A percentile compares a stretch with the other conserved stretches of the same genome.
Conservation (phyloP, 2,888 invertebrate species). For the Drosophila paramelanica region DNA sequence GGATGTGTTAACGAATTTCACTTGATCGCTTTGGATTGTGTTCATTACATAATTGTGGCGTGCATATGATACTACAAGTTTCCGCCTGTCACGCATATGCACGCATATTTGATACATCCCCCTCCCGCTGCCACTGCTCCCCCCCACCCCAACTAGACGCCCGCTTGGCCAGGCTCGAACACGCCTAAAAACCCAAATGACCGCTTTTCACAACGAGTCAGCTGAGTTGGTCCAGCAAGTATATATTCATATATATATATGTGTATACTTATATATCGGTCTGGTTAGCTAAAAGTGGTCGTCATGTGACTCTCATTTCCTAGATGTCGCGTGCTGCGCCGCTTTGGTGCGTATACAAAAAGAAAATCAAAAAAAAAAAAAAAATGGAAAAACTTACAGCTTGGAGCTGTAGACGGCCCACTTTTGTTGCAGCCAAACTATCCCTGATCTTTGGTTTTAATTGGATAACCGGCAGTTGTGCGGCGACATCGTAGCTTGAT, state of each 20-base stretch:
- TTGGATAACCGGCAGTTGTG: conserved; percentile 75
- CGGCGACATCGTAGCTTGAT: conserved; percentile 22
- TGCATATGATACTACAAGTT: conserved; percentile 79
- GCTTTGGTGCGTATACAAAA: conserved; percentile 38
- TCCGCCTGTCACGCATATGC: conserved; percentile 77
- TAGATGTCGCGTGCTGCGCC: conserved; percentile 74
- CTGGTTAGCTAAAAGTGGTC: conserved; percentile 43
- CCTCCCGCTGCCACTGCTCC: neutral
- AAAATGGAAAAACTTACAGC: conserved; percentile 12
- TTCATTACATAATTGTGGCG: conserved; percentile 74
- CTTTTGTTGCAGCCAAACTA: conserved; percentile 55
- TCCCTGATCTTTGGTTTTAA: conserved; percentile 79
- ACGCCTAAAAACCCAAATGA: conserved; percentile 71
- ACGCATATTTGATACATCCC: conserved; percentile 36
- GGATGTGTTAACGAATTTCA: conserved; percentile 28
- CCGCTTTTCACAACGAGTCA: conserved; percentile 78
- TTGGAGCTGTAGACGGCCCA: conserved; percentile 51
- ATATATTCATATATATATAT: conserved; percentile 4
- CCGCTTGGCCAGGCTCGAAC: conserved; percentile 19
- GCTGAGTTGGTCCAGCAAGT: conserved; percentile 55
- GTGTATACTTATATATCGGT: conserved; percentile 4
- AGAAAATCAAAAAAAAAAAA: neutral
- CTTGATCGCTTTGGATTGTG: conserved; percentile 39
- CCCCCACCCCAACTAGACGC: conserved; percentile 10
- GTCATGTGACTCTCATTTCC: conserved; percentile 72